phyloP scores from a whole-genome alignment of 35 echinoderm and acorn worm genomes.

The Stichopus chloronotus region DNA sequence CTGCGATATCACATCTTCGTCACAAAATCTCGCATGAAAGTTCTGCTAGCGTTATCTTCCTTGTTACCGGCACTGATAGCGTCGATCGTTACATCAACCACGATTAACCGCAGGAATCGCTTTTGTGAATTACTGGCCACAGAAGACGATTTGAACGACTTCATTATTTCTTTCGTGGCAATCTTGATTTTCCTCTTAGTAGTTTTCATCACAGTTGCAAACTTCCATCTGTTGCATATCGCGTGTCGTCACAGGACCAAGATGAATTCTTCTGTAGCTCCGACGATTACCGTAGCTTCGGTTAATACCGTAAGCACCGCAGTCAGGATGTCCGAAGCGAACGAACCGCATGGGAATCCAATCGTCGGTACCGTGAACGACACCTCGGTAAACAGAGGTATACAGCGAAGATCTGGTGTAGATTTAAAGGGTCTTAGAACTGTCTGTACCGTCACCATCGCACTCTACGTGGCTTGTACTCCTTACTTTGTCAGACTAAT shows the following conservation, averaged over 20 bases:
- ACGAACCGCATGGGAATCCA: neutral
- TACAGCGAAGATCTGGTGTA: neutral
- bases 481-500: conserved; percentile 15
- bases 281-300: neutral
- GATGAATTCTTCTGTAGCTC: neutral
- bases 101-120: neutral
- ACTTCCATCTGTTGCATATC: neutral
- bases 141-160: neutral
- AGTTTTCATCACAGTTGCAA: conserved; percentile 17
- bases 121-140: neutral
- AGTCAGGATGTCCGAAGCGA: too few relatives aligned
- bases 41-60: neutral
- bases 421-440: conserved; percentile 41
- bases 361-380: neutral
- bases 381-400: neutral
- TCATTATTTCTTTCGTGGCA: conserved; percentile 8
- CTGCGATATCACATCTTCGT: conserved; percentile 32
- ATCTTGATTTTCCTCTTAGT: neutral
- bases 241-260: conserved; percentile 13
- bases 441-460: neutral
- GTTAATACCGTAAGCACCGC: neutral
- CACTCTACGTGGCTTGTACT: neutral
- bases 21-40: neutral
- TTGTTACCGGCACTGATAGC: neutral
- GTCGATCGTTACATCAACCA: neutral